Evolutionary conservation across 2,888 invertebrate genomes (phyloP), one percentile per base, ranked within the genome.

Genomic region (Lamproptera curius): DNA sequence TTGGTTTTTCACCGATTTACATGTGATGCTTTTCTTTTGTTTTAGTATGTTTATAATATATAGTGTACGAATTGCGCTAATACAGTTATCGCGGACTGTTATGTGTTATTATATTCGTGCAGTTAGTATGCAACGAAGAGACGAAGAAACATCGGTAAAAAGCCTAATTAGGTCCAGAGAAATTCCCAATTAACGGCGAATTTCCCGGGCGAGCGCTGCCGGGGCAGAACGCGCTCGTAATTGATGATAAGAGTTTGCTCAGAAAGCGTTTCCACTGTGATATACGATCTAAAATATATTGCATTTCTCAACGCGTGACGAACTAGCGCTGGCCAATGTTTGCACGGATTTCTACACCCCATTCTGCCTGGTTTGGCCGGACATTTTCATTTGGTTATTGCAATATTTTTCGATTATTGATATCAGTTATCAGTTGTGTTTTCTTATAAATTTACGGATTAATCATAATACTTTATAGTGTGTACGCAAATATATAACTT

Each of bases 251-350:
- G 61, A 57, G 61, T 58, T 58, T 65, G 69, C 53, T 63, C 72
- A 76, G 76, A 76, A 76, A 76, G 76, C 76, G 76, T 76, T 71
- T 62, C 69, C 26, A 20, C 11, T 39, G 16, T 39, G 43, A 49
- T 48, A 42, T 20, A 42, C 28, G 39, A 43, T 49, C 40, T 49
- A 16, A 39, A 39, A 49, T 40, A 43, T 39, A 40, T 40, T 17
- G 43, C 35, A 36, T 33, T 34, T 35, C 35, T 11, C 17, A 40
- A 49, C 43, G 49, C 49, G 43, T 49, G 49, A 49, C 49, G 49
- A 45, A 17, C 10, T 13, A 9, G n/a, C 26, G n/a, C 16, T 39
- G 16, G n/a, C 28, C 31, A 17, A n/a, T 6, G 6, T n/a, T 28
- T 11, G 14, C 10, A 39, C 15, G n/a, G 9, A 23, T 10, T 9